Conservation (phyloP, 2,888 invertebrate genomes). For the Chloroclysta siterata region DNA sequence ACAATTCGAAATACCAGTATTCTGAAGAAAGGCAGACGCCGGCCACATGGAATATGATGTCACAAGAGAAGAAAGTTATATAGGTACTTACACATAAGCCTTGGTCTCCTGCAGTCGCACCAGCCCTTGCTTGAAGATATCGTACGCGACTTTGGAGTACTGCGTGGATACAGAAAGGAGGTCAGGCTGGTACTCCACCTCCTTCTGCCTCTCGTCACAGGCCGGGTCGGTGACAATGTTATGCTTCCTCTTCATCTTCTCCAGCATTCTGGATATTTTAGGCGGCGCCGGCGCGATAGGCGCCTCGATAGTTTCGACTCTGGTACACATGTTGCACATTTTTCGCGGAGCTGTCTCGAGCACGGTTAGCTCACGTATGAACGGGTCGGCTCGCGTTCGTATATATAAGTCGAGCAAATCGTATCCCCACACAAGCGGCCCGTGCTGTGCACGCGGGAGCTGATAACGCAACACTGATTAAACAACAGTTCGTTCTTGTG, state of each 20-base stretch:
- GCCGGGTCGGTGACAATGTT: conserved; percentile 71
- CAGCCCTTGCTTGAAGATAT: conserved; percentile 64
- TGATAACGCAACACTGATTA: conserved; percentile 33
- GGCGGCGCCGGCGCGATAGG: conserved; percentile 46
- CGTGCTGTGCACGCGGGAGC: conserved; percentile 39
- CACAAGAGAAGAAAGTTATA: not conserved
- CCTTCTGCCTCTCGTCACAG: conserved; percentile 65
- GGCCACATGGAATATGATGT: not conserved
- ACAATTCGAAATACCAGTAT: too few species aligned
- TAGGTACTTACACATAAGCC: conserved; percentile 75
- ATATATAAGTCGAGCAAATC: conserved; percentile 71
- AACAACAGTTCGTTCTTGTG: conserved; percentile 1
- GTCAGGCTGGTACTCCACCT: conserved; percentile 76
- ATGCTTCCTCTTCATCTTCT: conserved; percentile 77
- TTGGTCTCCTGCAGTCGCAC: conserved; percentile 73
- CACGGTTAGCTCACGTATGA: conserved; percentile 53
- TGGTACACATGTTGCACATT: conserved; percentile 80
- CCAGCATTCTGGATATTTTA: conserved; percentile 54
- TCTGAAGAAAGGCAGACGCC: too few species aligned
- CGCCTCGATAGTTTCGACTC: conserved; percentile 56
- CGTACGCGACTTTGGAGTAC: conserved; percentile 71
- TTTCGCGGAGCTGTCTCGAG: conserved; percentile 30
- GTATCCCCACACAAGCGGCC: conserved; percentile 56
- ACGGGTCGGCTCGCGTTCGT: conserved; percentile 47
- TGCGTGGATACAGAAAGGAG: conserved; percentile 79